Percentiles rank a stretch among this genome's conserved stretches.
These are phyloP conservation scores for Cirrhinus molitorella DNA, from an alignment of 2,797 vertebrate genomes.

Conservation along the genomic window DNA sequence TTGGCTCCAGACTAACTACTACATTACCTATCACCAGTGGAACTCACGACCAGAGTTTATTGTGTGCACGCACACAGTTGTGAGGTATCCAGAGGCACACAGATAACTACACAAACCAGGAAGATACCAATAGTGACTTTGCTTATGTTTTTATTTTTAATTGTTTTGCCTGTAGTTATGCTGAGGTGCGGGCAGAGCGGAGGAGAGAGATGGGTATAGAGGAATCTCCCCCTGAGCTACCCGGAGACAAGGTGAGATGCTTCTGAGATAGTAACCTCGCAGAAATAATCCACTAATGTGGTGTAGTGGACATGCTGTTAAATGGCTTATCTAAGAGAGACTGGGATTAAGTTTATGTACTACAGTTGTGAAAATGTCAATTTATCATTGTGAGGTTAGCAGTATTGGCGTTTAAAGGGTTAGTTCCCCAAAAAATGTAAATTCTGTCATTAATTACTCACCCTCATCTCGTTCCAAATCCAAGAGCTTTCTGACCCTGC, in stretches of 20 bases:
- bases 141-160: neutral
- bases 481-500: too few relatives aligned
- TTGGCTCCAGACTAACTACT: slow-evolving; percentile 98
- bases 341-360: neutral
- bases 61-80: slow-evolving; percentile 97
- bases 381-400: neutral
- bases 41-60: slow-evolving; percentile 98
- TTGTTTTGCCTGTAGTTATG: slow-evolving; percentile 76
- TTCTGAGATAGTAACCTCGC: slow-evolving; percentile 5
- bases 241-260: slow-evolving; percentile 87
- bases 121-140: neutral
- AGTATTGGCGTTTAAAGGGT: neutral
- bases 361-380: neutral
- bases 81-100: slow-evolving; percentile 81
- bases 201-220: slow-evolving; percentile 85
- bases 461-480: too few relatives aligned
- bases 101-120: neutral
- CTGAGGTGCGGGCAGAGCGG: slow-evolving; percentile 82
- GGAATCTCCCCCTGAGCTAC: slow-evolving; percentile 87
- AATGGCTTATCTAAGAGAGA: neutral
- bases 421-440: too few relatives aligned
- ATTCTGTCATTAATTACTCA: too few relatives aligned
- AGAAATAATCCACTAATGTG: slow-evolving; percentile 16
- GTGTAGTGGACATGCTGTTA: neutral
- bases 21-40: slow-evolving; percentile 99